Evolutionary conservation across 64 coral and sea anemone species (phyloP).

Genomic region (Dendrophyllia cribrosa): DNA sequence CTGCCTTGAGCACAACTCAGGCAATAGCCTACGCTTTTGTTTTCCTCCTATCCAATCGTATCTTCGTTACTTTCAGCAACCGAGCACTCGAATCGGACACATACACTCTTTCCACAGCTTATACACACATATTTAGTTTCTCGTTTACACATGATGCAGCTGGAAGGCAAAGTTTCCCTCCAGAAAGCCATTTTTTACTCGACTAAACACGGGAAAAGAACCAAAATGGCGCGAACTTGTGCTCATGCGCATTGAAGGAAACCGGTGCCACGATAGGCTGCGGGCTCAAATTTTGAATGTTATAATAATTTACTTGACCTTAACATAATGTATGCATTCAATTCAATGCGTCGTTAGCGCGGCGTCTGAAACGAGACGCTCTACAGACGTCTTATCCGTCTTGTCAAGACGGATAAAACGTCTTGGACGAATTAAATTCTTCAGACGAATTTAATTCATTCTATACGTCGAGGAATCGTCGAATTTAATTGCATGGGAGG

Average conservation of each 20-base stretch:
- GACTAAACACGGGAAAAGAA: background rate
- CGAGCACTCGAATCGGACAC: slow-evolving; percentile 37
- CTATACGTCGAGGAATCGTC: slow-evolving; percentile 66
- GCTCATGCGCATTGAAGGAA: slow-evolving; percentile 10
- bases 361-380: slow-evolving; percentile 24
- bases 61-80: slow-evolving; percentile 61
- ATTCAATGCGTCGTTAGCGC: slow-evolving; percentile 43
- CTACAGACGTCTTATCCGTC: slow-evolving; percentile 10
- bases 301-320: slow-evolving; percentile 27
- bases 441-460: slow-evolving; percentile 65
- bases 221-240: background rate
- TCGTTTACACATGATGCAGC: slow-evolving; percentile 17
- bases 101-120: slow-evolving; percentile 30
- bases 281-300: background rate
- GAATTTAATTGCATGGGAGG: slow-evolving; percentile 43
- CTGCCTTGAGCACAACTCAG: background rate
- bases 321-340: slow-evolving; percentile 57
- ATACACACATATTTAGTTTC: slow-evolving; percentile 46
- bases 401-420: slow-evolving; percentile 58
- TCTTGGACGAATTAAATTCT: slow-evolving; percentile 70
- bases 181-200: background rate
- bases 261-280: background rate
- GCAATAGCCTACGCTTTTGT: slow-evolving; percentile 34
- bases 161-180: slow-evolving; percentile 27
- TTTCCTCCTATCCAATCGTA: slow-evolving; percentile 31